Base-by-base conservation (phyloP, 2,888 invertebrate genomes). In the Aleiodes testaceus region DNA sequence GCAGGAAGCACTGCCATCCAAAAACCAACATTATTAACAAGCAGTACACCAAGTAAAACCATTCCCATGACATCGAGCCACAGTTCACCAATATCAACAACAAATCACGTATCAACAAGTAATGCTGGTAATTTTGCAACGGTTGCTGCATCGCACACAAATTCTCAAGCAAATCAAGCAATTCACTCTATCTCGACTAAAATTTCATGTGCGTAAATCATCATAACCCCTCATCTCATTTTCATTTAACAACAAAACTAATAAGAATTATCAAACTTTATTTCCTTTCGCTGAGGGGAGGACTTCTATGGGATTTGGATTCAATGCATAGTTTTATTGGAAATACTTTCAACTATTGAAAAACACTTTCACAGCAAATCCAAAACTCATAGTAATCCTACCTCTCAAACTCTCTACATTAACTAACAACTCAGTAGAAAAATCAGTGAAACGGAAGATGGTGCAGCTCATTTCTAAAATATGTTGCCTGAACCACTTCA, bases 51-150 rank as follows among this genome's bases (percentile, higher is more conserved):
- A 73, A 87, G 84, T 82, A 87, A 85, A 83, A 84, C 85, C 87
- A 85, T 87, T 86, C 90, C 90, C 89, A 90, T 92, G 91, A 90
- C 91, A 89, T 90, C 90, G 72, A 87, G 86, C 85, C 87, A 86
- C 82, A 86, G 84, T 84, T 86, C 87, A 80, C 87, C 85, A 78
- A 87, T 85, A 81, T 85, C 87, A 73, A 85, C 84, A 61, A 45
- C 45, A 26, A 87, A 87, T 80, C 87, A 87, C 72, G 82, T 87
- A 71, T 84, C 85, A 61, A 84, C 86, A 66, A 85, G 85, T 69
- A 87, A 86, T 76, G 85, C 85, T 70, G 88, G 90, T 77, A 91
- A 91, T 81, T 93, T 93, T 88, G 92, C 93, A 74, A 91, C 92
- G 44, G 92, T 92, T 80, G 91, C 92, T 76, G 91, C 91, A 64